Conservation (phyloP, 2,888 invertebrate species). For the Lutraria lutraria region DNA sequence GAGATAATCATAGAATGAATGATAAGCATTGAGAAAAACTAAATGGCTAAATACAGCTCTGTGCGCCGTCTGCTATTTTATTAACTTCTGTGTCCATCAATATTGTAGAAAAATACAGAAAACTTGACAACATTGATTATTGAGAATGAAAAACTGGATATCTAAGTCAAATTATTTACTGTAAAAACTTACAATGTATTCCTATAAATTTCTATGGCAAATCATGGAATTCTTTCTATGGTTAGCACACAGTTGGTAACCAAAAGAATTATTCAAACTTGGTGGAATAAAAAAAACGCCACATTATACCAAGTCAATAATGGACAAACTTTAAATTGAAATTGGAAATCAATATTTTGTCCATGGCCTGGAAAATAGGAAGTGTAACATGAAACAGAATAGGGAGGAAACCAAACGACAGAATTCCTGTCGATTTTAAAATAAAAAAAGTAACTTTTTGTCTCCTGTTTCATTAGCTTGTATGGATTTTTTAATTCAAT, state of each 20-base stretch:
- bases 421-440: not conserved
- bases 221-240: not conserved
- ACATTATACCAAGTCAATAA: not conserved
- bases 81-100: slow-evolving; percentile 7
- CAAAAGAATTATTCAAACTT: not conserved
- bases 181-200: not conserved
- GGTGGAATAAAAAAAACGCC: not conserved
- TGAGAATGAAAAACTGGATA: not conserved
- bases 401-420: not conserved
- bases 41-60: not conserved
- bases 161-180: slow-evolving; percentile 2
- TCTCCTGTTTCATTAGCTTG: not conserved
- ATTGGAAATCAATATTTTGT: slow-evolving; percentile 22
- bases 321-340: slow-evolving; percentile 7
- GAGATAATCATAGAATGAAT: not conserved
- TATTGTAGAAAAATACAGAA: not conserved
- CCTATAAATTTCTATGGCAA: not conserved
- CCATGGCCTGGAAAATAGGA: not conserved
- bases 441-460: not conserved
- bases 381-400: not conserved
- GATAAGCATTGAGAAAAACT: not conserved
- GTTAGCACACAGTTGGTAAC: not conserved
- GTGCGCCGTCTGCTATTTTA: not conserved
- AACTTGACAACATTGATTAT: not conserved
- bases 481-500: not conserved